Evolutionary conservation across 2,113 vertebrate genomes (phyloP), one percentile per base, ranked within the genome.

Genomic region (Parotia lawesii): DNA sequence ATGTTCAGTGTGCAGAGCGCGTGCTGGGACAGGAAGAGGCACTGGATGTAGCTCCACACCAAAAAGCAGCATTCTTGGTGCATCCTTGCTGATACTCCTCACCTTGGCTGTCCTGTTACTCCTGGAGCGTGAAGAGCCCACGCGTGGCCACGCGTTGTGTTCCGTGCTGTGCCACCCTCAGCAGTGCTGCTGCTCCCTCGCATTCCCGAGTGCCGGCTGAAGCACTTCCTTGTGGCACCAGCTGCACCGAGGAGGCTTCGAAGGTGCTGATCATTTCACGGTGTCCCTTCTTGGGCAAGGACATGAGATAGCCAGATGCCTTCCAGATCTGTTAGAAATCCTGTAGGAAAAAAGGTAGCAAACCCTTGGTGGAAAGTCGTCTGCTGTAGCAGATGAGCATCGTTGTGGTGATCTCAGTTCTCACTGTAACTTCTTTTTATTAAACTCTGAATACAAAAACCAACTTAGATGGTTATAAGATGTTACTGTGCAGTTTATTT

Each of bases 161-260:
- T 42, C 27, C 5, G 0, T 23, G 35, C 57, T n/a, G 31, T 69
- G 45, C 48, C 2, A 0, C 35, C 19, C 53, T 53, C 37, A 38
- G 54, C 1, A 3, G 29, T 13, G 19, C 40, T 0, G 3, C 48
- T 1, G 4, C 12, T 37, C 16, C 28, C 70, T 65, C 0, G 0
- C 9, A 5, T 47, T 50, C 21, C 28, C 0, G 0, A 56, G 27
- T 20, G 27, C 42, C 0, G 0, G 19, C 24, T 8, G 1, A 29
- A 67, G 38, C 2, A 0, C 67, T 50, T 42, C 60, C 53, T 51
- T 3, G 2, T 57, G 58, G n/a, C 58, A 38, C 64, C 24, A 20
- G 19, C 31, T 76, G 53, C 72, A 25, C 28, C 0, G 1, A 33
- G 37, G 61, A 69, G 19, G n/a, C 60, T 77, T 71, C 31, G 44